These are phyloP conservation scores for Anguilla obscura DNA, from an alignment of 2,797 vertebrate genomes.

Conservation along the genomic window DNA sequence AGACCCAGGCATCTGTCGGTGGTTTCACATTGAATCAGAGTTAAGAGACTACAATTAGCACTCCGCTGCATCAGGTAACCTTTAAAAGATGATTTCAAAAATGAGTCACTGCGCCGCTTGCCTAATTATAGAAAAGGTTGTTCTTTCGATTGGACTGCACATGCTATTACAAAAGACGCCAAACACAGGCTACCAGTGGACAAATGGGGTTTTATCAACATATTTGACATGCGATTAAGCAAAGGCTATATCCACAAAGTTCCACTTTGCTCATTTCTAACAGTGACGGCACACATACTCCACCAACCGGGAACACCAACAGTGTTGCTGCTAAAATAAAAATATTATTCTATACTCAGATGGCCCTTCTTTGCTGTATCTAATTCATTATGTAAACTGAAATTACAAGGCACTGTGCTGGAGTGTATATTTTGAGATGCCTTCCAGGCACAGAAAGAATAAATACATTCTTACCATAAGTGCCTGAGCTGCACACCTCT, in stretches of 20 bases:
- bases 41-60: slow-evolving; percentile 67
- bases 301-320: neutral
- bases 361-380: neutral
- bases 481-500: neutral
- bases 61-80: slow-evolving; percentile 86
- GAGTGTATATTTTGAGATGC: neutral
- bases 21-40: slow-evolving; percentile 57
- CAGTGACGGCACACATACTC: neutral
- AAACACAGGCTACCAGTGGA: slow-evolving; percentile 34
- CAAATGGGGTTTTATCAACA: neutral
- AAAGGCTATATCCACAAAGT: neutral
- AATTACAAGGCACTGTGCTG: neutral
- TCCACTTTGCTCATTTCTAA: neutral
- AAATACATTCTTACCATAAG: neutral
- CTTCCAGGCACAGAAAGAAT: neutral
- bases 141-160: slow-evolving; percentile 64
- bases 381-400: neutral
- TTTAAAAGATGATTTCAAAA: slow-evolving; percentile 87
- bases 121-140: slow-evolving; percentile 82
- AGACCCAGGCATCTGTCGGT: slow-evolving; percentile 49
- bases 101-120: slow-evolving; percentile 80
- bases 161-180: slow-evolving; percentile 58
- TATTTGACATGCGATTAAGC: neutral
- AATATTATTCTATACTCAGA: neutral
- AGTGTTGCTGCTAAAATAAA: neutral